These are phyloP conservation scores for Crossaster papposus DNA, from an alignment of 53 echinoderm and acorn worm genomes.

Conservation along the genomic window DNA sequence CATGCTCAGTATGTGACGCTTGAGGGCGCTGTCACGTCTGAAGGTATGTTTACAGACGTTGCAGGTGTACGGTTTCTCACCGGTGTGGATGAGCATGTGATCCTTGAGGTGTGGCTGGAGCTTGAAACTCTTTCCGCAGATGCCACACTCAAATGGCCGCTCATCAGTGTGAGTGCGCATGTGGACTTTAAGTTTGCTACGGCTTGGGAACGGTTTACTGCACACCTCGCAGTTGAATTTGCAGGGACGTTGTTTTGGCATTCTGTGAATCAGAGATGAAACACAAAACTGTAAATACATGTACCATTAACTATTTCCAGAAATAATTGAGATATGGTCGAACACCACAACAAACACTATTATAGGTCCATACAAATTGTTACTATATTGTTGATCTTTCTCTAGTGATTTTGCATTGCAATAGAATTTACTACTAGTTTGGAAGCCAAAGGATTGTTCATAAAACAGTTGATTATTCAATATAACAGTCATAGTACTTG, in stretches of 20 bases:
- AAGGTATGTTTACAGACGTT: neutral
- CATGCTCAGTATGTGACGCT: constrained; percentile 33
- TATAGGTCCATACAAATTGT: no score
- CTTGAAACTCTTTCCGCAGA: constrained; percentile 50
- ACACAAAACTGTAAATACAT: no score
- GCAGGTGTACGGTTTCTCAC: constrained; percentile 41
- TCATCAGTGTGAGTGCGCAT: constrained; percentile 56
- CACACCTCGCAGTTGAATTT: constrained; percentile 33
- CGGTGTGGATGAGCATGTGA: constrained; percentile 60
- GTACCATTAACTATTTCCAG: no score
- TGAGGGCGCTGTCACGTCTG: constrained; percentile 41
- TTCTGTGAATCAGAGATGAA: neutral
- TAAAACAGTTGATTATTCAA: no score
- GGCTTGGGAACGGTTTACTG: constrained; percentile 30
- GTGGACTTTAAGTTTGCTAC: constrained; percentile 32
- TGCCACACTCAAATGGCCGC: constrained; percentile 49
- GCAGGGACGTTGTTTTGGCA: neutral
- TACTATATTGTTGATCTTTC: no score
- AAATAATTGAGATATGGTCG: no score
- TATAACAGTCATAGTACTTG: no score
- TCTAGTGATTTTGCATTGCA: no score
- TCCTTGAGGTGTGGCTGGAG: constrained; percentile 49
- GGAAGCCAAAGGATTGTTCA: no score
- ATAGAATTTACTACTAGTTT: no score
- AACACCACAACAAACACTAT: no score